Base-by-base conservation (phyloP, 2,888 invertebrate genomes). In the Odontocerum albicorne region DNA sequence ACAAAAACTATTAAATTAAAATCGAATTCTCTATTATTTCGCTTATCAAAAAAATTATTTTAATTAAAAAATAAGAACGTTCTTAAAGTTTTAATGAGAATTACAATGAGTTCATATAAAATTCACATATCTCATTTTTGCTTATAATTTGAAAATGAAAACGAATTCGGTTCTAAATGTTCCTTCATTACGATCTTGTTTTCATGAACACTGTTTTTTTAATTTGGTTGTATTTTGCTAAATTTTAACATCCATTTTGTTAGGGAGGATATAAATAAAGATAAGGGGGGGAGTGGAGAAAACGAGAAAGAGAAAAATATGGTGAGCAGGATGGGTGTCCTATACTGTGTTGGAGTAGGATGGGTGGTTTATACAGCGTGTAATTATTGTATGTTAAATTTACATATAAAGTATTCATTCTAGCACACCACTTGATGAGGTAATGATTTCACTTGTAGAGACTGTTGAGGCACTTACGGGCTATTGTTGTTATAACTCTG, bases 381-480 rank as follows among this genome's bases (percentile, higher is more conserved):
- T 58, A 58, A 58, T 58, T 58, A 58, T 54, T 32, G 58, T 44
- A 45, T 49, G 46, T 58, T 43, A 54, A 58, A 58, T 58, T 58
- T 58, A 54, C 54, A 58, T 58, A 54, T 54, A 58, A 54, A 58
- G 54, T 50, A 58, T 58, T 44, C 49, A 44, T 39, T 58, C 22
- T 42, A 27, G 42, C 22, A 42, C 20, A 35, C 19, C 31, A 4
- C 44, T n/a, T 44, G 16, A 43, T 43, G 19, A 44, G 32, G 46
- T 54, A 38, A 47, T 47, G 35, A 42, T 42, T 47, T 31, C 32
- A 27, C 16, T 12, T 47, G 10, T 19, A 21, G 17, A 27, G 10
- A 27, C 27, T 47, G 10, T 19, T 15, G 17, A 27, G 10, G 10
- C 27, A 4, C 27, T 7, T 7, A 27, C 4, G 10, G 10, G 27